Evolutionary conservation across 2,888 invertebrate genomes (phyloP), one percentile per base, ranked within the genome.

Genomic region (Leptopilina syphax): DNA sequence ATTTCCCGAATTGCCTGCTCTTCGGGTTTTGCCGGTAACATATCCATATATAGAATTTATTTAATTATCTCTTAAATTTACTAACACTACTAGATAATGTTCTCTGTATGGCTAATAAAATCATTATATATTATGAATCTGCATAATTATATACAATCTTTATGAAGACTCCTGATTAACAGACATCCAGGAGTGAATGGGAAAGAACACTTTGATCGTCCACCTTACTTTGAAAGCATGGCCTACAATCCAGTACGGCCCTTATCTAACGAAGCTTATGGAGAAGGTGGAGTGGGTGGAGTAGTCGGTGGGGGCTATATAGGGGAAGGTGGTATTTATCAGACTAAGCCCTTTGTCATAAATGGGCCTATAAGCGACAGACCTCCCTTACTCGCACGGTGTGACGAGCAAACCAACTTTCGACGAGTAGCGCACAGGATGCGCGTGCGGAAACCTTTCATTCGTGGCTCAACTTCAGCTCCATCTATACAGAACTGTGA

Each of bases 351-450:
- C 0, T 90, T 90, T 78, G 91, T 91, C 3, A 89, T 85, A n/a
- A 86, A 87, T 41, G 92, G 92, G 0, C 92, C 92, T 0, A 91
- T 92, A 65, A 91, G 91, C 68, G 91, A 91, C 5, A 87, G 92
- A 76, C 93, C 93, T 0, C 93, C 91, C 73, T 83, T 89, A 54
- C 83, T 91, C 79, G 94, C 95, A 0, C 94, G 96, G 83, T 97
- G 97, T 89, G 97, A 97, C 86, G 97, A 97, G 79, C 94, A 94
- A 66, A 97, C 96, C 87, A 95, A 95, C 88, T 97, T 97, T 90
- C 95, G 96, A 90, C 97, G 97, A 93, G 95, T 96, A 44, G 97
- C 96, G 44, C 93, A 94, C 24, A 94, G 96, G 81, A 96, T 96
- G 86, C 94, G 97, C 80, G 96, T 97, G 92, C 94, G 97, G 78